Conservation (phyloP, 2,797 vertebrate species). For the Acrocephalus scirpaceus region DNA sequence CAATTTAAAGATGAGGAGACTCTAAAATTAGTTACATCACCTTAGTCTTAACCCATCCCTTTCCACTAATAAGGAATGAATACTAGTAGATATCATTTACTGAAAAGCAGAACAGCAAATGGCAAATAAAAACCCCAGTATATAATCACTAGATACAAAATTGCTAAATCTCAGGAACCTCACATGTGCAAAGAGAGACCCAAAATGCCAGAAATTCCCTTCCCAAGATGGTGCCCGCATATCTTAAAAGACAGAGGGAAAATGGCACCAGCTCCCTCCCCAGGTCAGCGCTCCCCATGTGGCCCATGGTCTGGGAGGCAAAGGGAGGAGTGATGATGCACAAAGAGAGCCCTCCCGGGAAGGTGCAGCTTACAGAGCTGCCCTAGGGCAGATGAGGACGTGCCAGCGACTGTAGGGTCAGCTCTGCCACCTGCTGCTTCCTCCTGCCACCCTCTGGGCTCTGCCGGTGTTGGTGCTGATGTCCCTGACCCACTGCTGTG, state of each 20-base stretch:
- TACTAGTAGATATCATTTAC: neutral
- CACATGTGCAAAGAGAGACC: neutral
- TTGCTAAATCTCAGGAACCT: neutral
- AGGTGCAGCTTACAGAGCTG: neutral
- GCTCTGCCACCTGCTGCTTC: fast-evolving
- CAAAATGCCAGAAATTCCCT: neutral
- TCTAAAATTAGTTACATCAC: neutral
- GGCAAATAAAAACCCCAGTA: neutral
- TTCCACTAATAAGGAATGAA: fast-evolving
- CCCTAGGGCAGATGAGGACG: neutral
- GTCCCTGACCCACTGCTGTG: neutral
- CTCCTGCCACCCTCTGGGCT: fast-evolving
- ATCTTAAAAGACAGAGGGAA: neutral
- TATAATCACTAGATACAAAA: neutral
- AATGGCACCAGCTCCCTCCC: neutral
- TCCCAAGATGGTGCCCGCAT: fast-evolving
- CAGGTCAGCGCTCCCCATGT: fast-evolving
- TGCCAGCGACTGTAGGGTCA: fast-evolving
- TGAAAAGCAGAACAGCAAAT: neutral
- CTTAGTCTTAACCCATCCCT: neutral
- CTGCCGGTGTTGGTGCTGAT: fast-evolving
- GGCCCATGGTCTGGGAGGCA: no score
- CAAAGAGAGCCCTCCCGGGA: fast-evolving
- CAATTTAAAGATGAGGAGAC: neutral
- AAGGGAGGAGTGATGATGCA: neutral